A percentile compares a stretch with the other conserved stretches of the same genome.
These are phyloP conservation scores for Eubasilissa splendida DNA, from an alignment of 2,888 invertebrate genomes.

Conservation along the genomic window DNA sequence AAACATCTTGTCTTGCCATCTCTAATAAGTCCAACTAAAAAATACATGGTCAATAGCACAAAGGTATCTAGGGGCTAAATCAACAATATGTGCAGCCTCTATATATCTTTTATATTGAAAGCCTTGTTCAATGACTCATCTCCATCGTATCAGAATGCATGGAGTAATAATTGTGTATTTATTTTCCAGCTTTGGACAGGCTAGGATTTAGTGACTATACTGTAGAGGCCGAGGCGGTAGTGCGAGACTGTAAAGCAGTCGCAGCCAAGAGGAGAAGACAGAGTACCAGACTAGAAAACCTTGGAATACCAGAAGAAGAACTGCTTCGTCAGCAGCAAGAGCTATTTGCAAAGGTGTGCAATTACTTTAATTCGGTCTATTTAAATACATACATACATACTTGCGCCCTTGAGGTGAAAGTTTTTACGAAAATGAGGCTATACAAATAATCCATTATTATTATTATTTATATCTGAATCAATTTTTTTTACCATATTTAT, in stretches of 20 bases:
- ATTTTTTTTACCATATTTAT: no score
- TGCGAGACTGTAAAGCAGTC: conserved; percentile 96
- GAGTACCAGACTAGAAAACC: conserved; percentile 95
- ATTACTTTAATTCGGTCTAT: not conserved
- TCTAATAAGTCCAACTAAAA: no score
- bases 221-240: conserved; percentile 94
- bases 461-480: no score
- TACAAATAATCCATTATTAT: no score
- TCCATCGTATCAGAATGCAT: no score
- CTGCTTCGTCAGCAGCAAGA: conserved; percentile 96
- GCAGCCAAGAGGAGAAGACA: conserved; percentile 96
- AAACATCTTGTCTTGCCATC: no score
- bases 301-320: conserved; percentile 99
- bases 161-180: not conserved
- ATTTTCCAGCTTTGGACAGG: conserved; percentile 77
- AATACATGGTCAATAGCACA: no score
- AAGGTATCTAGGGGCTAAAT: no score
- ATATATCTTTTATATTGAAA: no score
- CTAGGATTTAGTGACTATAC: conserved; percentile 95
- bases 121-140: no score
- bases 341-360: conserved; percentile 87
- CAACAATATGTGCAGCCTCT: no score
- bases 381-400: not conserved
- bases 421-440: not conserved
- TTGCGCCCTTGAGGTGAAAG: not conserved